Evolutionary conservation across 2,888 invertebrate genomes (phyloP), one percentile per base, ranked within the genome.

Genomic region (Drosophila siamana): DNA sequence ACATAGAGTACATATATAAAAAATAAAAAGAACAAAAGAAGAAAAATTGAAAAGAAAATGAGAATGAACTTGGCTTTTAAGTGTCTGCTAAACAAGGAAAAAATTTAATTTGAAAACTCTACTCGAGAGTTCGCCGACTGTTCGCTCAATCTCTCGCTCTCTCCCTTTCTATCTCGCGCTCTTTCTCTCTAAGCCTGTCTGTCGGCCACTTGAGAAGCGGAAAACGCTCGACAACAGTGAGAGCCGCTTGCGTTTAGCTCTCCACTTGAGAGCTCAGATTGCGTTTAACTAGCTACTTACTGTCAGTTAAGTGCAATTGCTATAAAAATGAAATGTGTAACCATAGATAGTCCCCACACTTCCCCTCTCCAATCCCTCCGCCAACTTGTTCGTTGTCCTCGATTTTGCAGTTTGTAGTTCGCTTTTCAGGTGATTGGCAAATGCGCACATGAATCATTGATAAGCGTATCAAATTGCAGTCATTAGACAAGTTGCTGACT

Each of bases 381-480:
- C 19, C 19, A 19, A 30, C 22, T 46, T 36, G 5, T 11, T 33
- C 19, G 8, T 46, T 54, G 41, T 54, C 13, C 28, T 41, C 41
- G 16, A 28, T 26, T 44, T 43, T 7, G 16, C 28, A 44, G 28
- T 24, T 19, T 30, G 19, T 33, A 54, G 36, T 46, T 41, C 26
- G 16, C 43, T 36, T 46, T 16, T 38, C 50, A 64, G 69, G 50
- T 67, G 72, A 80, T 75, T 77, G 79, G 64, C 64, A 69, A 86
- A 69, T 70, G 78, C 57, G 68, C 65, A 67, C 79, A 77, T 86
- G 86, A 88, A 84, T 86, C 76, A 80, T 86, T 86, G 86, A 86
- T 88, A 86, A 81, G 84, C 75, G 71, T 68, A 69, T 84, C 82
- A 76, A 86, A 84, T 85, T 76, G 81, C 83, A 84, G 81, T 85